Percentiles rank a stretch among this genome's conserved stretches.
phyloP scores from a whole-genome alignment of 2,113 vertebrate species.

The Grallaria varia region DNA sequence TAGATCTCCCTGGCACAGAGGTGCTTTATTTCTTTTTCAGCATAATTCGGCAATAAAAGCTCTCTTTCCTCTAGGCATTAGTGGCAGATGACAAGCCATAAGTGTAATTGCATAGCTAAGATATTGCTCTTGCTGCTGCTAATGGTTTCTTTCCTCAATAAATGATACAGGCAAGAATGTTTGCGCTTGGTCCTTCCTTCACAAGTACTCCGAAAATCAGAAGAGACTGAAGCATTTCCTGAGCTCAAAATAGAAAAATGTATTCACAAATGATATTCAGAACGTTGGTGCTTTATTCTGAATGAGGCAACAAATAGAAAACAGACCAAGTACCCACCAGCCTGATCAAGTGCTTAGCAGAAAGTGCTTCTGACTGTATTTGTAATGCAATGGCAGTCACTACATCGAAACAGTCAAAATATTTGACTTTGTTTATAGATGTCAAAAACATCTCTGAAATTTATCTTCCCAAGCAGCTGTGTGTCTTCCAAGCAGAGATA shows the following conservation, averaged over 20 bases:
- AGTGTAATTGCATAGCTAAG: background rate
- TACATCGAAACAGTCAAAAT: background rate
- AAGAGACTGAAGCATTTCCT: background rate
- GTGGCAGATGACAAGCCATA: background rate
- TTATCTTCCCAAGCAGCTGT: background rate
- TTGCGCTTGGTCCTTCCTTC: background rate
- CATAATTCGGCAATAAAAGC: background rate
- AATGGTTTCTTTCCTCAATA: background rate
- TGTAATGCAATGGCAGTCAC: background rate
- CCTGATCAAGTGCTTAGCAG: background rate
- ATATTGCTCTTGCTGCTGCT: background rate
- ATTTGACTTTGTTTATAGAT: constrained; percentile 18
- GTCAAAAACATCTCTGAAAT: background rate
- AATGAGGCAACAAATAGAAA: background rate
- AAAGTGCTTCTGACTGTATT: background rate
- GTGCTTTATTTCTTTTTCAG: background rate
- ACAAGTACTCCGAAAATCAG: background rate
- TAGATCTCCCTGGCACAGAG: background rate
- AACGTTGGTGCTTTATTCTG: background rate
- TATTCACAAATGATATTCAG: background rate
- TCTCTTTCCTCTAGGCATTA: background rate
- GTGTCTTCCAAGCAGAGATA: background rate
- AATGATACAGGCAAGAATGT: background rate
- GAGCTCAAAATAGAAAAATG: background rate
- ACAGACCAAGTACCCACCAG: background rate